Conservation (phyloP, 37 sponge, comb jelly and placozoan species). For the Crambe crambe region DNA sequence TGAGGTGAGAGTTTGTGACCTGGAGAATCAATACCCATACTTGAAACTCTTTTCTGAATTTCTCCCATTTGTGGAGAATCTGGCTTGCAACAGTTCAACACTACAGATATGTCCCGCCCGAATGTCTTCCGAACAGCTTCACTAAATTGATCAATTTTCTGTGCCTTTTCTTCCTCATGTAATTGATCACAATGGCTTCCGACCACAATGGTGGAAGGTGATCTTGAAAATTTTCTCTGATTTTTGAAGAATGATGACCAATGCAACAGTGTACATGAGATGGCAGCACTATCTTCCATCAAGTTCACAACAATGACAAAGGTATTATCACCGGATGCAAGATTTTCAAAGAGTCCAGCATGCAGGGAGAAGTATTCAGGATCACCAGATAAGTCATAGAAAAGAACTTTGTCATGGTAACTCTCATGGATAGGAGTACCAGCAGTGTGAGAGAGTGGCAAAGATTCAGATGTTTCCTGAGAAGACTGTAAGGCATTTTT, state of each 20-base stretch:
- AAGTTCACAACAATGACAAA: constrained; percentile 47
- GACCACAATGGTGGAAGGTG: not conserved
- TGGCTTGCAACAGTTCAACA: not conserved
- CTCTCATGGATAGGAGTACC: constrained; percentile 23
- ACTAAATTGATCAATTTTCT: not conserved
- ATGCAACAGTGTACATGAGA: not conserved
- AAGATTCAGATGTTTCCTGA: not conserved
- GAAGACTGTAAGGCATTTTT: not conserved
- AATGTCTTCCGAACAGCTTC: too few species aligned
- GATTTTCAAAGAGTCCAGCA: constrained; percentile 19
- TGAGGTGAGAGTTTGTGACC: not conserved
- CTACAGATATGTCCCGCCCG: too few species aligned
- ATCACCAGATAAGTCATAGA: constrained; percentile 62
- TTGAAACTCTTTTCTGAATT: not conserved
- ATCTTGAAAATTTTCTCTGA: too few species aligned
- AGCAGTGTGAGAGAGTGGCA: constrained; percentile 34
- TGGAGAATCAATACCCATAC: not conserved
- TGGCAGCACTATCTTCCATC: constrained; percentile 14
- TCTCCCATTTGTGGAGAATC: not conserved
- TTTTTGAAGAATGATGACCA: constrained; percentile 32
- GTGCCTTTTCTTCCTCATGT: too few species aligned
- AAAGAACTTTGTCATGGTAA: constrained; percentile 14
- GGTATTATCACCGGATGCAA: not conserved
- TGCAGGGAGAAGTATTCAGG: constrained; percentile 39
- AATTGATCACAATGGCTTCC: constrained; percentile 35